Evolutionary conservation across 2,797 vertebrate species (phyloP).

Genomic region (Crypturellus tataupa): DNA sequence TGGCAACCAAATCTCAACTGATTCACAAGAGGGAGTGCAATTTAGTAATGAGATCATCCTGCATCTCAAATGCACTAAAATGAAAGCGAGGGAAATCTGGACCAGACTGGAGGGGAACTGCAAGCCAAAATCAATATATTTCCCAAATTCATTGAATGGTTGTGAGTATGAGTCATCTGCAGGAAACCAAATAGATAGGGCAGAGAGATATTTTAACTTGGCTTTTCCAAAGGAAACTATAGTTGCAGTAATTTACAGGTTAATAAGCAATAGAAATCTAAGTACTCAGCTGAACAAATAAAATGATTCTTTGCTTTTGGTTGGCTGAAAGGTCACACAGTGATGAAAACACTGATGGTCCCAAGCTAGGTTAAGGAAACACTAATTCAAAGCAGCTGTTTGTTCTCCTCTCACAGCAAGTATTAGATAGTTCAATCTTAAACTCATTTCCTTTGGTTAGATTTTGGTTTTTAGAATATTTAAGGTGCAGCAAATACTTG

Average conservation of each 20-base stretch:
- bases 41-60: slow-evolving; percentile 64
- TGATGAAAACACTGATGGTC: slow-evolving; percentile 30
- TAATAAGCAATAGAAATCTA: slow-evolving; percentile 53
- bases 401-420: not conserved
- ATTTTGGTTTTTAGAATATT: not conserved
- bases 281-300: slow-evolving; percentile 66
- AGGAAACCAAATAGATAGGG: slow-evolving; percentile 55
- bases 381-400: slow-evolving; percentile 54
- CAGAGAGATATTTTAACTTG: slow-evolving; percentile 33
- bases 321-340: slow-evolving; percentile 25
- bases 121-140: slow-evolving; percentile 71
- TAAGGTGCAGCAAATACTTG: not conserved
- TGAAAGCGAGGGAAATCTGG: slow-evolving; percentile 59
- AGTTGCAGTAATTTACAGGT: slow-evolving; percentile 50
- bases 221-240: slow-evolving; percentile 2
- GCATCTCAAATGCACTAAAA: slow-evolving; percentile 28
- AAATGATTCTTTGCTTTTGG: slow-evolving; percentile 20
- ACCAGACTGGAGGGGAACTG: not conserved
- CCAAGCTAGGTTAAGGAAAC: slow-evolving; percentile 17
- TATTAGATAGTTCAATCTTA: not conserved
- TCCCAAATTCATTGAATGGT: slow-evolving; percentile 50
- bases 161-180: slow-evolving; percentile 36
- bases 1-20: slow-evolving; percentile 7
- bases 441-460: not conserved
- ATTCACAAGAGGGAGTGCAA: slow-evolving; percentile 29